phyloP scores from a whole-genome alignment of 2,113 vertebrate genomes.

The Rhagologus leucostigma region DNA sequence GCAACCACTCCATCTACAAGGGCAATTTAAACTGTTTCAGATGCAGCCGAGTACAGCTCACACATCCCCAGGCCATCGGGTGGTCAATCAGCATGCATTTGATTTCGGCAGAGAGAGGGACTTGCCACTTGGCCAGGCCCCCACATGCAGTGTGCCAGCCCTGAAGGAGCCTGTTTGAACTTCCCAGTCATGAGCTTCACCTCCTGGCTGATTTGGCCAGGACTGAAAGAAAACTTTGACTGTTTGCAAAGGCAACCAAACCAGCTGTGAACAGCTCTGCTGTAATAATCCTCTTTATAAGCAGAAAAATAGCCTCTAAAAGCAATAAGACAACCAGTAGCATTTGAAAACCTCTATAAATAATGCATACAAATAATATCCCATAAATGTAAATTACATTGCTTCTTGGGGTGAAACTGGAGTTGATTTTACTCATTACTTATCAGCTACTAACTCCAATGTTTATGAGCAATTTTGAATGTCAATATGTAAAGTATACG shows the following conservation, averaged over 20 bases:
- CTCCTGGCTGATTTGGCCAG: neutral
- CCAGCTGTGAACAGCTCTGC: neutral
- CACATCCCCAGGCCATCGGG: neutral
- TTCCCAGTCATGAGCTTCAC: neutral
- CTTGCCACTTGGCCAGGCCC: neutral
- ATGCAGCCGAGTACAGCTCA: neutral
- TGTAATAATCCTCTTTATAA: neutral
- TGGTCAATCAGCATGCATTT: neutral
- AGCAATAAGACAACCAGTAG: neutral
- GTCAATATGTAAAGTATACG: neutral
- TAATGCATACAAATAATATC: neutral
- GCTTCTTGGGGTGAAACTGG: neutral
- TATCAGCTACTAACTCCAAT: neutral
- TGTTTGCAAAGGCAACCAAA: neutral
- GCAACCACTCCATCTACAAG: neutral
- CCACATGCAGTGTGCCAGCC: neutral
- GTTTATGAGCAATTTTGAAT: slow-evolving; percentile 17
- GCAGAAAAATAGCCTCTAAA: slow-evolving; percentile 8
- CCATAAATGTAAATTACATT: neutral
- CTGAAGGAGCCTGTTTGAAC: neutral
- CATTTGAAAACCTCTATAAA: neutral
- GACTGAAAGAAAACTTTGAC: neutral
- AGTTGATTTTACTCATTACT: slow-evolving; percentile 20
- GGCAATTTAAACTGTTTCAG: neutral
- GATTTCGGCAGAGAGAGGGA: neutral